Evolutionary conservation across 2,888 invertebrate genomes (phyloP).

Genomic region (Bugulina stolonifera): DNA sequence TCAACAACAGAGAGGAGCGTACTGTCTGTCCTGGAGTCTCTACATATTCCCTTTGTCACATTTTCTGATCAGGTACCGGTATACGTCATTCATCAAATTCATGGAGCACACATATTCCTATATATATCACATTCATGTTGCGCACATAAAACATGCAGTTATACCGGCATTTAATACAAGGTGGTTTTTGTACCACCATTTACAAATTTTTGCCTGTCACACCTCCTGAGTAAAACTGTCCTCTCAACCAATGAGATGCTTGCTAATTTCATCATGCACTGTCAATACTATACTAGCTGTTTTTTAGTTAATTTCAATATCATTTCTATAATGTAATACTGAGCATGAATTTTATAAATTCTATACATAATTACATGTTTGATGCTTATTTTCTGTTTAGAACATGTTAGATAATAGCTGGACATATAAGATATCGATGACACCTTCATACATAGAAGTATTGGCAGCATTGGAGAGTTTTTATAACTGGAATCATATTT

Average conservation of each 20-base stretch:
- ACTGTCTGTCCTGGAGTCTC: not conserved
- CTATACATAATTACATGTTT: not conserved
- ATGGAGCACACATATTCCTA: too few species aligned
- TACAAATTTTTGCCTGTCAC: too few species aligned
- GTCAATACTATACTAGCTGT: too few species aligned
- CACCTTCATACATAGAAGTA: conserved; percentile 33
- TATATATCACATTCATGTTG: too few species aligned
- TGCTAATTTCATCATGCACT: too few species aligned
- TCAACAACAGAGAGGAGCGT: not conserved
- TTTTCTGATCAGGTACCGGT: conserved; percentile 12
- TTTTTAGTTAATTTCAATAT: too few species aligned
- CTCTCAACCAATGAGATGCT: too few species aligned
- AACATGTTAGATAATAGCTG: not conserved
- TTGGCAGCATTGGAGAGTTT: conserved; percentile 32
- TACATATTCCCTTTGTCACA: conserved; percentile 1
- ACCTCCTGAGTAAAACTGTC: too few species aligned
- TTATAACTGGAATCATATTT: conserved; percentile 33
- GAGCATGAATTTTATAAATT: not conserved
- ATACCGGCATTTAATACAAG: too few species aligned
- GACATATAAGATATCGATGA: conserved; percentile 31
- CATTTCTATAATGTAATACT: not conserved
- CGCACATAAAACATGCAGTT: too few species aligned
- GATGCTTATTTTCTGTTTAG: not conserved
- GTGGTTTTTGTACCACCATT: too few species aligned
- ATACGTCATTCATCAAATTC: too few species aligned